phyloP scores from a whole-genome alignment of 2,797 vertebrate species.

The Chiloscyllium punctatum region DNA sequence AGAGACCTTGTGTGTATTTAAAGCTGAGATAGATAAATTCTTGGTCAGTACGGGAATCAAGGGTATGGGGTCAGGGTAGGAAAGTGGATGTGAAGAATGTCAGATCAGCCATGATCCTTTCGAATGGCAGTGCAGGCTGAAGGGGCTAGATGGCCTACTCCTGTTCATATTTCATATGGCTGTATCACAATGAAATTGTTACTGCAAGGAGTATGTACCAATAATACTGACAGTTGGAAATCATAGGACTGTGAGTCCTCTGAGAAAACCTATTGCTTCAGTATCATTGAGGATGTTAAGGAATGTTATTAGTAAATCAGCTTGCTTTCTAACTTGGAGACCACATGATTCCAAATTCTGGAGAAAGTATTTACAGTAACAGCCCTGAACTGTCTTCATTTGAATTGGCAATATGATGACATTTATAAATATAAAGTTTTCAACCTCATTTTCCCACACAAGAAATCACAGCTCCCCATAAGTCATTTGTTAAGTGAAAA shows the following conservation, averaged over 20 bases:
- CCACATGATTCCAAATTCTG: background rate
- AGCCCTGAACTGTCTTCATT: background rate
- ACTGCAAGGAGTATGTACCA: background rate
- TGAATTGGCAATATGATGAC: background rate
- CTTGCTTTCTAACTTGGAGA: background rate
- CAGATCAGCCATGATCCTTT: too few relatives aligned
- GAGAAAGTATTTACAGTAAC: background rate
- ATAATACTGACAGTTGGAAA: background rate
- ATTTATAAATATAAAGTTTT: background rate
- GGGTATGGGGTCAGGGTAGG: too few relatives aligned
- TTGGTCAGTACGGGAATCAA: too few relatives aligned
- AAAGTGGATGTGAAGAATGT: too few relatives aligned
- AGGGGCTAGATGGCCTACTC: too few relatives aligned
- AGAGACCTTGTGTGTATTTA: too few relatives aligned
- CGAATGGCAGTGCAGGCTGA: too few relatives aligned
- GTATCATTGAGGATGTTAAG: background rate
- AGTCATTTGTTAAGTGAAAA: background rate
- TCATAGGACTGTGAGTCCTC: background rate
- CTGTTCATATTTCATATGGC: too few relatives aligned
- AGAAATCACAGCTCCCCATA: background rate
- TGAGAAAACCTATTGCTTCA: background rate
- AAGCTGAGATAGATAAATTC: too few relatives aligned
- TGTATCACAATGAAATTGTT: too few relatives aligned
- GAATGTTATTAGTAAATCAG: background rate
- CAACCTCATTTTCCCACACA: background rate